phyloP scores from a whole-genome alignment of 2,888 invertebrate genomes.

The Philaethria dido region DNA sequence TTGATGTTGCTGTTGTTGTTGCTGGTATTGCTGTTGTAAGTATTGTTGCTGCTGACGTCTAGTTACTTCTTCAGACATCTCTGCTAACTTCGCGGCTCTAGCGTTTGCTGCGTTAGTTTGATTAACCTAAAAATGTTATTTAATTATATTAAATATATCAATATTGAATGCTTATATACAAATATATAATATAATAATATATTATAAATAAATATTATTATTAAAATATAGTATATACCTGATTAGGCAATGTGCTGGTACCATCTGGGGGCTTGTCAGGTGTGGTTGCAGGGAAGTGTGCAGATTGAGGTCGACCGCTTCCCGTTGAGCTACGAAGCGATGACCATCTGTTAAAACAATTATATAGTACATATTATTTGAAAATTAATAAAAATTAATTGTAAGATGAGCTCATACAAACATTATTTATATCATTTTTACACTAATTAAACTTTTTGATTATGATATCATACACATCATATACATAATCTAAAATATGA shows the following conservation, averaged over 20 bases:
- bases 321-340: slow-evolving; percentile 84
- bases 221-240: slow-evolving; percentile 49
- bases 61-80: slow-evolving; percentile 92
- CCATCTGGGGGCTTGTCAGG: slow-evolving; percentile 59
- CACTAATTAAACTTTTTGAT: no score
- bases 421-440: no score
- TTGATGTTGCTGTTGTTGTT: slow-evolving; percentile 49
- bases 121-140: slow-evolving; percentile 47
- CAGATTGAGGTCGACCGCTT: slow-evolving; percentile 75
- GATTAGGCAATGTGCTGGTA: slow-evolving; percentile 61
- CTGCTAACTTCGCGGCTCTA: slow-evolving; percentile 87
- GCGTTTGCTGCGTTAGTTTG: slow-evolving; percentile 59
- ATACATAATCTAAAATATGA: no score
- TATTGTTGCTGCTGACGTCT: slow-evolving; percentile 71
- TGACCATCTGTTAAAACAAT: slow-evolving; percentile 69
- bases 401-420: no score
- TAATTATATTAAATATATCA: not conserved
- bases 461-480: no score
- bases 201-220: not conserved
- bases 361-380: no score
- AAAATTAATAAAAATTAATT: no score
- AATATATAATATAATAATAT: not conserved
- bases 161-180: no score
- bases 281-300: slow-evolving; percentile 63
- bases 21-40: slow-evolving; percentile 56